Percentiles rank a stretch among this genome's conserved stretches.
These are phyloP conservation scores for Mystacides longicornis DNA, from an alignment of 2,888 invertebrate genomes.

Conservation along the genomic window DNA sequence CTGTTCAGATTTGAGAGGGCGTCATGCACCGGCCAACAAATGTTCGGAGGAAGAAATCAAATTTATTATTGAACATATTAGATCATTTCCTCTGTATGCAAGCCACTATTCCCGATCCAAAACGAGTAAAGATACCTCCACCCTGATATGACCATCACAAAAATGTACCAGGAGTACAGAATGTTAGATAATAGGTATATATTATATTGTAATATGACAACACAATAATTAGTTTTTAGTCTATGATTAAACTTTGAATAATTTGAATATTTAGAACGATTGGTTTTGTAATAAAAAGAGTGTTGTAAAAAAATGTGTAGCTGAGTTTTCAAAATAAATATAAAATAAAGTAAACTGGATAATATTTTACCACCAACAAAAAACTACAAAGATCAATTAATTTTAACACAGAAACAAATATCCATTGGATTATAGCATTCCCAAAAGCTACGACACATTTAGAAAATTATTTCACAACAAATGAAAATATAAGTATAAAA, in stretches of 20 bases:
- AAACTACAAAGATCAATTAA: no score
- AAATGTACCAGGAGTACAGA: conserved; percentile 3
- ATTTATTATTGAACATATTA: background rate
- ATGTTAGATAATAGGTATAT: no score
- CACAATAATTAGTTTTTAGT: no score
- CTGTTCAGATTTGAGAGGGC: conserved; percentile 1
- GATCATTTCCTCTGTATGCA: background rate
- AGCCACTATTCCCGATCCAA: conserved; percentile 2
- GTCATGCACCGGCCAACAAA: conserved; percentile 2
- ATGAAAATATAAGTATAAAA: background rate
- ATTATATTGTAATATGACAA: no score
- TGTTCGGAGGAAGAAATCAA: background rate
- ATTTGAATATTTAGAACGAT: no score
- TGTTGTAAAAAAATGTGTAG: no score
- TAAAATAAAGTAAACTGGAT: no score
- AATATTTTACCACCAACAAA: no score
- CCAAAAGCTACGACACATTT: conserved; percentile 2
- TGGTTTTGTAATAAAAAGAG: no score
- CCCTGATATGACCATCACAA: conserved; percentile 3
- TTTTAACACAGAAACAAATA: no score
- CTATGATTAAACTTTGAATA: no score
- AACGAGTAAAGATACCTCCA: background rate
- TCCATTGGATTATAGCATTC: background rate
- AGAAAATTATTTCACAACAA: background rate
- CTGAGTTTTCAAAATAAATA: no score